Evolutionary conservation across 1,140 invertebrate species (phyloP).

Genomic region (Acromyrmex heyeri): DNA sequence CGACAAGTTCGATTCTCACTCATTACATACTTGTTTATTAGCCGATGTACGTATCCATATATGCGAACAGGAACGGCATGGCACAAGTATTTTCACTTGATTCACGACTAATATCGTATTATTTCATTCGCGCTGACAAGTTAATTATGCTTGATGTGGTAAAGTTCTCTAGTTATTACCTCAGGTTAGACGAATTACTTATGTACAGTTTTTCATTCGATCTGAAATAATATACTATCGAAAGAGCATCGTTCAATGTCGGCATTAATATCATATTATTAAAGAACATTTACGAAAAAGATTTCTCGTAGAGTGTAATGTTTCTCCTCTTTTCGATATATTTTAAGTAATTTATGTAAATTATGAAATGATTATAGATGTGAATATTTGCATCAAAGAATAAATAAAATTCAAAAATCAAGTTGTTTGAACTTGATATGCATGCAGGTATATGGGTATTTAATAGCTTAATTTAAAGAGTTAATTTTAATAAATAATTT

Average conservation of each 20-base stretch:
- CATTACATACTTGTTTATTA: slow-evolving; percentile 51
- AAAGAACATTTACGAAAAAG: neutral
- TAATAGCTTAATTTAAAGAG: neutral
- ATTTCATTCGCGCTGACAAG: slow-evolving; percentile 48
- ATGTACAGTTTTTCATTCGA: neutral
- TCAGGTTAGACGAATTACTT: neutral
- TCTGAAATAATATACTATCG: slow-evolving; percentile 3
- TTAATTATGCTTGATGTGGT: slow-evolving; percentile 18
- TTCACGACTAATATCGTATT: slow-evolving; percentile 41
- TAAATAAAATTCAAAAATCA: neutral
- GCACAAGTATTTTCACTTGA: slow-evolving; percentile 28
- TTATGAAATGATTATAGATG: neutral
- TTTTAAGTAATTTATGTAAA: slow-evolving; percentile 30
- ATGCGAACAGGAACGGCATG: slow-evolving; percentile 6
- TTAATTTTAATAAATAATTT: neutral
- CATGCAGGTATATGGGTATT: neutral
- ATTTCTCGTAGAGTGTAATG: neutral
- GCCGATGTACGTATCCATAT: neutral
- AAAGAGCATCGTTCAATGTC: neutral
- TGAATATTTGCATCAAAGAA: neutral
- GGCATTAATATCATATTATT: slow-evolving; percentile 3
- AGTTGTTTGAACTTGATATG: neutral
- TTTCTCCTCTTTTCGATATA: neutral
- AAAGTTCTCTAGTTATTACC: neutral
- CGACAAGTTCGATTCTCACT: slow-evolving; percentile 47